Evolutionary conservation across 1,140 invertebrate species (phyloP), one percentile per base, ranked within the genome.

Genomic region (Drosophila sucinea): DNA sequence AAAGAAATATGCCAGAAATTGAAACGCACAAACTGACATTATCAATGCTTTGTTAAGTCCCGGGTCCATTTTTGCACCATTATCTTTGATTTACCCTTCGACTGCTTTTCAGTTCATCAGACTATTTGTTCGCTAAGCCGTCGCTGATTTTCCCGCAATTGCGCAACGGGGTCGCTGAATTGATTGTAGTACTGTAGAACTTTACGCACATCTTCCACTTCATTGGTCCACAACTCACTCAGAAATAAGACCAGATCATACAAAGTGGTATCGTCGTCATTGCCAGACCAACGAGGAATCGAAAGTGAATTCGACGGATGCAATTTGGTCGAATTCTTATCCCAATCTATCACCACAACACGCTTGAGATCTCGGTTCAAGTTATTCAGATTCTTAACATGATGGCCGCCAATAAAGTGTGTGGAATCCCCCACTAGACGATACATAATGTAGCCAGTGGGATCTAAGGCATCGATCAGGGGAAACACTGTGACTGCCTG

Each of bases 301-400:
- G 95, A 94, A 0, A 99, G 94, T n/a, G 96, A 94, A 92, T 99
- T 99, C 72, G 96, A 94, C 6, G 95, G 95, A 92, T 99, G 97
- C 61, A 97, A 94, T 92, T 98, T 95, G 1, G 97, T 96, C 10
- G 97, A 96, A 68, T 97, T 94, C 30, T 94, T 92, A 93, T 99
- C 97, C 96, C 98, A 99, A 90, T 99, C 99, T 27, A 99, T 94
- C 65, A 99, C 96, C 84, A 99, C 99, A 92, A 99, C 98, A 93
- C 97, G 99, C 60, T 94, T 97, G 27, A 99, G 93, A 94, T 99
- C 98, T 69, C 99, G 94, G 92, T 99, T 99, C 8, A 99, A 93
- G 80, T 96, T 96, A 80, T 96, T 96, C 54, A 99, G 93, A 93
- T 99, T 98, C 93, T 99, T 99, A 0, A 99, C 95, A 93, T 99